A percentile compares a stretch with the other conserved stretches of the same genome.
phyloP scores from a whole-genome alignment of 2,888 invertebrate genomes.

The Odontomyia ornata region DNA sequence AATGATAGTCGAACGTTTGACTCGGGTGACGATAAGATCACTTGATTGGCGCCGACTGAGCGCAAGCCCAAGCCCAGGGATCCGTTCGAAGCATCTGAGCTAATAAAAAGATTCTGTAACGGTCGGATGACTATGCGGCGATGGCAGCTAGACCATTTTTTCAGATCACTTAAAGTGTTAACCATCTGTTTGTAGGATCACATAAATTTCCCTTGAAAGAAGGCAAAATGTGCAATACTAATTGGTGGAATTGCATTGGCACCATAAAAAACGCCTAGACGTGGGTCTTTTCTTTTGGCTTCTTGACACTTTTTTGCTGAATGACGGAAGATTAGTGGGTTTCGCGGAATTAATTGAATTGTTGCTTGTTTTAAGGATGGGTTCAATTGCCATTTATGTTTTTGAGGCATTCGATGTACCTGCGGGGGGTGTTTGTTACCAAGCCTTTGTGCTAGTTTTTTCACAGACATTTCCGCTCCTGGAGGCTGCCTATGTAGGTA shows the following conservation, averaged over 20 bases:
- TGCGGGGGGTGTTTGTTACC: too few relatives aligned
- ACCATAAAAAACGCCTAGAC: not conserved
- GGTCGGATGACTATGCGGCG: not conserved
- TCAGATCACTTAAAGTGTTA: not conserved
- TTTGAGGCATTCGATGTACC: too few relatives aligned
- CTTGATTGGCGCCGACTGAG: conserved; percentile 4
- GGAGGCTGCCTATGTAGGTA: too few relatives aligned
- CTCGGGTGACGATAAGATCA: conserved; percentile 17
- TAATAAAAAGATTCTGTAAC: not conserved
- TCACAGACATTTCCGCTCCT: too few relatives aligned
- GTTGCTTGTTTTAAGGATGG: too few relatives aligned
- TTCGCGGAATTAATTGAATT: not conserved
- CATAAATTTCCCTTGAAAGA: not conserved
- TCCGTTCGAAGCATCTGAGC: not conserved
- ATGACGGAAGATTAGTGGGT: not conserved
- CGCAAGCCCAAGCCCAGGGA: not conserved
- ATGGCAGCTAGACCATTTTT: conserved; percentile 7
- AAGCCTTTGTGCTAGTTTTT: too few relatives aligned
- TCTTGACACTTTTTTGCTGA: too few relatives aligned
- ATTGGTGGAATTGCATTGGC: not conserved
- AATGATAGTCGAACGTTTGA: not conserved
- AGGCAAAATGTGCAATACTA: conserved; percentile 10
- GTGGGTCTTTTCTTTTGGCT: too few relatives aligned
- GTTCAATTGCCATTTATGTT: too few relatives aligned
- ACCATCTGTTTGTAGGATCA: conserved; percentile 5